Percentiles rank a stretch among this genome's conserved stretches.
Conservation (phyloP, 2,113 vertebrate genomes). For the Micromys minutus region DNA sequence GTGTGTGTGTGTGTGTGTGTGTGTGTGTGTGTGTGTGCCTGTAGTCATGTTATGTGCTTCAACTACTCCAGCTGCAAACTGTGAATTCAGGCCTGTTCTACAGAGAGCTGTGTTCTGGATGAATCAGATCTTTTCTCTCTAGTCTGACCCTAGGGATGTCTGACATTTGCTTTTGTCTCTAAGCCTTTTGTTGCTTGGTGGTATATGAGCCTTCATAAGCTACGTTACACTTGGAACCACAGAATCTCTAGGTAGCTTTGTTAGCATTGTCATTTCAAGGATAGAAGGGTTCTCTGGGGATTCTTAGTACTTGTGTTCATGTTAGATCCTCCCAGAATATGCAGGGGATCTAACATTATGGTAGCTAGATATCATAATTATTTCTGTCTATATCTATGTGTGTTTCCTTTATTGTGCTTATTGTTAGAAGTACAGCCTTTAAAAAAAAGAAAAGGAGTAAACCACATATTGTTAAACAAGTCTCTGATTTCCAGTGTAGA, state of each 20-base stretch:
- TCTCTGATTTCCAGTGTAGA: neutral
- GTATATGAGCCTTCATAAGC: neutral
- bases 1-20: too few species aligned
- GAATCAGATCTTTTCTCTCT: neutral
- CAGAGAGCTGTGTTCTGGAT: neutral
- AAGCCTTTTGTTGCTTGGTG: neutral
- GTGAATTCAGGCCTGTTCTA: neutral
- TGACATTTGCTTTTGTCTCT: neutral
- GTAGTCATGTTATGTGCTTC: neutral
- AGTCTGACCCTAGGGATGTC: neutral
- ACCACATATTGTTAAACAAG: neutral
- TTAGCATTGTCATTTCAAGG: neutral
- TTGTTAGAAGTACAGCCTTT: neutral
- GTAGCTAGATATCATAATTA: accelerated
- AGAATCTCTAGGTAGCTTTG: neutral
- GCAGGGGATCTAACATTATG: neutral
- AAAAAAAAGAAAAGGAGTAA: neutral
- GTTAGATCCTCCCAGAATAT: neutral
- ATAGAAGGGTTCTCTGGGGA: neutral
- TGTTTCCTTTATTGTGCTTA: neutral
- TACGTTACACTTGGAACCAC: neutral
- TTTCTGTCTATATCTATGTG: neutral
- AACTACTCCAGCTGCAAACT: neutral
- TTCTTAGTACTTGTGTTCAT: neutral
- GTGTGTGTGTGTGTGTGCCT: neutral